Evolutionary conservation across 2,797 vertebrate species (phyloP), one percentile per base, ranked within the genome.

Genomic region (Pelobates cultripes): DNA sequence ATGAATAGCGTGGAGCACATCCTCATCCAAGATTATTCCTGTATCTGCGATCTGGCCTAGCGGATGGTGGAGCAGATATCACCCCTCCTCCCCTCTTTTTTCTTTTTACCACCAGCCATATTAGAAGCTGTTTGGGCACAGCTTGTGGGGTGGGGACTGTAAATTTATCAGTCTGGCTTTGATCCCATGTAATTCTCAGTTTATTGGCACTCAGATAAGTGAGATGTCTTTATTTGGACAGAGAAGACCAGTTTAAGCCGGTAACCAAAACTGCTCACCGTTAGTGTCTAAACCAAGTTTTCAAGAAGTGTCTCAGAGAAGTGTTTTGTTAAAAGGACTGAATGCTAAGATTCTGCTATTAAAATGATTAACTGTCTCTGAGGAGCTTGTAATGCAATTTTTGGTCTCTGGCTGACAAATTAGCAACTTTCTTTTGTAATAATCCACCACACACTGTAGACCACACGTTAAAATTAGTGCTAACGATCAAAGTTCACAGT

Each of bases 81-180:
- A 53, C 51, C 43, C 17, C 74, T 15, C 64, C 73, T 47, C 66
- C 72, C 47, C 47, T 68, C 45, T 10, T 10, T 51, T 10, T 72
- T 10, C 47, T 51, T 10, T 72, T 67, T 57, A 47, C 13, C 74
- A 57, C 66, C 60, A 72, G 80, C 80, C 69, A 72, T 67, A 55
- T 60, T 44, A 12, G 60, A 77, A 61, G 45, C 74, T 41, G 68
- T 63, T 61, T 70, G 40, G 73, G 69, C 80, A 82, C 80, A 82
- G 80, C 75, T 82, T 82, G 80, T 3, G 45, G 74, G 80, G 80
- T 17, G 75, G 45, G 7, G 60, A 63, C 69, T 67, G 75, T 3
- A n/a, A 77, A 67, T 82, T 41, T 71, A 43, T 44, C 53, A 5
- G 40, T 17, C 74, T 81, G 80, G 80, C 80, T 42, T 5, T 12